Evolutionary conservation across 23 tunicate genomes (phyloP).

Genomic region (Trididemnum clinides): DNA sequence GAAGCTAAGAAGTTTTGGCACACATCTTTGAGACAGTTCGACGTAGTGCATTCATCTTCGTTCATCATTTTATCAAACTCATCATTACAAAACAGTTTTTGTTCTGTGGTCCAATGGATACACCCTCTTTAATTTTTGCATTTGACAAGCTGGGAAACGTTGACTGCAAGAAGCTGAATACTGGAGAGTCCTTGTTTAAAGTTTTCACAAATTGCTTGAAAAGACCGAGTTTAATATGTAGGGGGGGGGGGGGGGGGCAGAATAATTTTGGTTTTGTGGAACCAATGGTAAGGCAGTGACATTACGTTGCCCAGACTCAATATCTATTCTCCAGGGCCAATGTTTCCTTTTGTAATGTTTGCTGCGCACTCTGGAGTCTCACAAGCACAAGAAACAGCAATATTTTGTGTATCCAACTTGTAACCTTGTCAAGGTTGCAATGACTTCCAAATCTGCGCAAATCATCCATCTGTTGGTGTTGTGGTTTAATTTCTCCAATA

Average conservation of each 20-base stretch:
- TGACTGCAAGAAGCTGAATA: background rate
- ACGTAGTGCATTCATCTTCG: background rate
- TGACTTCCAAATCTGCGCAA: slow-evolving; percentile 21
- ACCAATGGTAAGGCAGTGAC: background rate
- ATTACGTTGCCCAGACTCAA: background rate
- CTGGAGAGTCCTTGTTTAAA: background rate
- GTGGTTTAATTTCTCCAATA: background rate
- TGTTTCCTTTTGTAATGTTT: background rate
- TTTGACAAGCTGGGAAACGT: background rate
- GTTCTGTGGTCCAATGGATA: background rate
- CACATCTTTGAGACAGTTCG: background rate
- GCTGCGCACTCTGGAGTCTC: background rate
- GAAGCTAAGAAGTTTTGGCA: background rate
- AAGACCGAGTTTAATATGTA: slow-evolving; percentile 14
- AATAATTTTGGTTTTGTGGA: background rate
- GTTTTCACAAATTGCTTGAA: slow-evolving; percentile 6
- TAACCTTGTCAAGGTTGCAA: background rate
- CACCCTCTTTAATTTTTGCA: slow-evolving; percentile 10
- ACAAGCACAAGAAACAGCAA: slow-evolving; percentile 23
- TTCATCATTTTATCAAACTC: background rate
- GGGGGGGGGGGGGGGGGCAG: slow-evolving; percentile 7
- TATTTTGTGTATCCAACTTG: slow-evolving; percentile 17
- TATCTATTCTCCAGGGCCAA: background rate
- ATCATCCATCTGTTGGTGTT: background rate
- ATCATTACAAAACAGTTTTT: background rate